These are phyloP conservation scores for Laticauda laticaudata DNA, from an alignment of 2,113 vertebrate species.

Conservation along the genomic window DNA sequence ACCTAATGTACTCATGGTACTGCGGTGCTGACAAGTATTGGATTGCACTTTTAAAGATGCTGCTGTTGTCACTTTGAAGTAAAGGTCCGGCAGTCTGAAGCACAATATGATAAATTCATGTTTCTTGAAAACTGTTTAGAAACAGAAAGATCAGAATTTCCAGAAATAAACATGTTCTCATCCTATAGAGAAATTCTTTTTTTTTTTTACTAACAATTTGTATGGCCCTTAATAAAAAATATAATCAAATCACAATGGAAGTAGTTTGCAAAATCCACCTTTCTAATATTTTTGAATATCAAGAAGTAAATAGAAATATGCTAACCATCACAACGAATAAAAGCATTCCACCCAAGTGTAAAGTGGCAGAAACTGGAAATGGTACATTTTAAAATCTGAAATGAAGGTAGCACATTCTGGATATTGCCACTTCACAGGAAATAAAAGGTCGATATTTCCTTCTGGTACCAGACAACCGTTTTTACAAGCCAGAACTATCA, in stretches of 20 bases:
- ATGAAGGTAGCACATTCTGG: background rate
- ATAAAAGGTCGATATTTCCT: background rate
- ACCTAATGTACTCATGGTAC: background rate
- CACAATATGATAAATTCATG: background rate
- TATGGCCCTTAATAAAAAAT: background rate
- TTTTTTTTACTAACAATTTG: background rate
- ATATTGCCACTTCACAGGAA: background rate
- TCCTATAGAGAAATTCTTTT: background rate
- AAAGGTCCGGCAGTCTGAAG: background rate
- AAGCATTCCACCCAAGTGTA: background rate
- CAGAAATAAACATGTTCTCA: background rate
- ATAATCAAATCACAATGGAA: background rate
- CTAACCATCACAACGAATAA: background rate
- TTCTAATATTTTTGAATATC: background rate
- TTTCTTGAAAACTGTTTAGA: background rate
- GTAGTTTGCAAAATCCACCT: background rate
- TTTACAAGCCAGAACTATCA: background rate
- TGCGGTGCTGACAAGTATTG: background rate
- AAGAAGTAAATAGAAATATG: background rate
- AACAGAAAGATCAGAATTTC: background rate
- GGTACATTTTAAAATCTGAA: background rate
- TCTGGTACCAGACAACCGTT: background rate
- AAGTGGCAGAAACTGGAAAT: background rate
- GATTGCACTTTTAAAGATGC: background rate
- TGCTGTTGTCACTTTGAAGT: background rate